Base-by-base conservation (phyloP, 1,140 invertebrate species). In the Megathymus violae region DNA sequence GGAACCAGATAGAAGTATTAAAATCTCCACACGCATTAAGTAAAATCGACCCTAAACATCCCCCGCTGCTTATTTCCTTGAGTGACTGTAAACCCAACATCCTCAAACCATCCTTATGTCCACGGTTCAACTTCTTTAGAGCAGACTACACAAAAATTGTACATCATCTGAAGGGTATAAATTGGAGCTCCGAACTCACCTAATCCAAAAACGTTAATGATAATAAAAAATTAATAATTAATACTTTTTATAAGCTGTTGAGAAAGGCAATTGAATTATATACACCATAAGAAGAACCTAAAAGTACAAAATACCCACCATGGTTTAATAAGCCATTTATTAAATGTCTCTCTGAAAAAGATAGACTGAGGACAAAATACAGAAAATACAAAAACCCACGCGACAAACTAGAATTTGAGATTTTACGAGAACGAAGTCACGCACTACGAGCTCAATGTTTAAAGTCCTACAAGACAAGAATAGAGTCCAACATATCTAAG, bases 311-410 rank as follows among this genome's bases (percentile, higher is more conserved):
- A 43, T 54, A 13, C 7, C 51, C 51, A 3, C 38, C 51, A n/a
- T 54, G 51, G 51, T 54, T 54, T 54, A 27, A 3, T 11, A 54
- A 27, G n/a, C 22, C 38, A 54, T 36, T 54, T 10, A 27, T 54
- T 15, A 54, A 10, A 54, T 6, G 22, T 17, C 51, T 54, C 13
- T 36, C 51, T 19, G 51, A 54, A 41, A 54, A 54, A 15, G 15
- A 41, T 7, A 25, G 11, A 41, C 4, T 25, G 7, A 54, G 51
- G 5, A 15, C 6, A 11, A 54, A 43, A 43, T 54, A 27, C 16
- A n/a, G 38, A 1, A 54, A 54, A n/a, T 54, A 54, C 11, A 56
- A 31, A 31, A 56, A 56, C 14, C 38, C 52, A 5, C 34, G 52
- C 1, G 52, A 43, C 14, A 56, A 56, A 31, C 10, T 56, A 16